Evolutionary conservation across 2,113 vertebrate genomes (phyloP).

Genomic region (Ivindomyrus marchei): DNA sequence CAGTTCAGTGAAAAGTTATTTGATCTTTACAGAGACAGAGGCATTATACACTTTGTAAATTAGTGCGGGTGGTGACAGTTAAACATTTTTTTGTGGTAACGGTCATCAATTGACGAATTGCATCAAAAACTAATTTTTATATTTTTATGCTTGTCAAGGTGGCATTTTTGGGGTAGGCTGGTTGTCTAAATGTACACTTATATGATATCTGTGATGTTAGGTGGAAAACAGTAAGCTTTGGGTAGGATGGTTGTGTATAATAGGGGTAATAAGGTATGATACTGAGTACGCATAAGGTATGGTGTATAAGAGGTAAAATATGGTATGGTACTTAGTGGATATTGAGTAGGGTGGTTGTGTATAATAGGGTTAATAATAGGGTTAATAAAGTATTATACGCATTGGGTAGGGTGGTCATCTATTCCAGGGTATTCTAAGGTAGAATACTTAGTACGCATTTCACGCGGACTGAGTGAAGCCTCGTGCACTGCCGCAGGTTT

Average conservation of each 20-base stretch:
- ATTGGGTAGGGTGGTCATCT: neutral
- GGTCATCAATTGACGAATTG: neutral
- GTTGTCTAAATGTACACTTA: neutral
- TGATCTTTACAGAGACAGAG: neutral
- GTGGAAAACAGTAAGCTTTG: neutral
- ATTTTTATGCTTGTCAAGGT: neutral
- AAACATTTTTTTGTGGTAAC: neutral
- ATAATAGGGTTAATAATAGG: neutral
- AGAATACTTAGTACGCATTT: neutral
- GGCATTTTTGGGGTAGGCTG: neutral
- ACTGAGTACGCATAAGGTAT: neutral
- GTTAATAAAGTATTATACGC: neutral
- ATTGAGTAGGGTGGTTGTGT: neutral
- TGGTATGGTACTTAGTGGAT: neutral
- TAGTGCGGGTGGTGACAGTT: neutral
- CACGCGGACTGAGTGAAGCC: neutral
- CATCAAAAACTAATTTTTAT: neutral
- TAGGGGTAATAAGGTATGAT: neutral
- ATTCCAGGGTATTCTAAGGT: neutral
- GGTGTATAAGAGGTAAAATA: neutral
- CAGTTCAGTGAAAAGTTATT: constrained; percentile 20
- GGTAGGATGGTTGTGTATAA: neutral
- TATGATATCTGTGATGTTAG: neutral
- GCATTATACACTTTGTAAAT: neutral
- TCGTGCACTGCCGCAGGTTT: neutral